These are phyloP conservation scores for Cotesia vestalis DNA, from an alignment of 1,140 invertebrate species.

Conservation along the genomic window DNA sequence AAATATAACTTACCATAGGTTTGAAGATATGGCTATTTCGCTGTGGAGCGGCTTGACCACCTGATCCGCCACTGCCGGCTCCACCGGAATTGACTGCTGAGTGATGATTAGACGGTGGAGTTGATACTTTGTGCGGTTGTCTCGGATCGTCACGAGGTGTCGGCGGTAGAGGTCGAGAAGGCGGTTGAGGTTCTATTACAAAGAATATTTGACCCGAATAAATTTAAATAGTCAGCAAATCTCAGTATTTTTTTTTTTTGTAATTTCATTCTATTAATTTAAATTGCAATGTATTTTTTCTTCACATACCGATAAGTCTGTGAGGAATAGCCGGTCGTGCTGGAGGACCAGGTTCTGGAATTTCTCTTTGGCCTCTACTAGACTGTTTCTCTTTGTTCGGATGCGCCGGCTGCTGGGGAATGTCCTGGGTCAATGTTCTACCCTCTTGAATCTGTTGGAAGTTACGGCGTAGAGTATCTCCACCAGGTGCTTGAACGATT, in stretches of 20 bases:
- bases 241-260: not conserved
- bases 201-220: slow-evolving; percentile 38
- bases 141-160: slow-evolving; percentile 78
- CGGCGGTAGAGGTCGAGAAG: slow-evolving; percentile 83
- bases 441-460: slow-evolving; percentile 98
- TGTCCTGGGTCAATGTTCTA: slow-evolving; percentile 71
- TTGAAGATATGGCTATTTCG: slow-evolving; percentile 85
- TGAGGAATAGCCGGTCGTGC: slow-evolving; percentile 86
- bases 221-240: slow-evolving; percentile 37
- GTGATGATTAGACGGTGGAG: slow-evolving; percentile 67
- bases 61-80: slow-evolving; percentile 56
- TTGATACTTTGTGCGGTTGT: slow-evolving; percentile 69
- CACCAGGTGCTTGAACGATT: slow-evolving; percentile 87
- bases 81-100: slow-evolving; percentile 46
- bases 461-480: slow-evolving; percentile 91
- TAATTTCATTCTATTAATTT: not conserved
- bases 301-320: slow-evolving; percentile 76
- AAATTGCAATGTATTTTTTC: slow-evolving; percentile 24
- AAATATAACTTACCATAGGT: slow-evolving; percentile 74
- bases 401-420: slow-evolving; percentile 63
- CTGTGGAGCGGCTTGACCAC: slow-evolving; percentile 69
- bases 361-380: slow-evolving; percentile 66
- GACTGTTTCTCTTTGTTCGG: slow-evolving; percentile 68
- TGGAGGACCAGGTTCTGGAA: slow-evolving; percentile 83
- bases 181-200: slow-evolving; percentile 71